Base-by-base conservation (phyloP, 1,140 invertebrate genomes). In the Galleria mellonella region DNA sequence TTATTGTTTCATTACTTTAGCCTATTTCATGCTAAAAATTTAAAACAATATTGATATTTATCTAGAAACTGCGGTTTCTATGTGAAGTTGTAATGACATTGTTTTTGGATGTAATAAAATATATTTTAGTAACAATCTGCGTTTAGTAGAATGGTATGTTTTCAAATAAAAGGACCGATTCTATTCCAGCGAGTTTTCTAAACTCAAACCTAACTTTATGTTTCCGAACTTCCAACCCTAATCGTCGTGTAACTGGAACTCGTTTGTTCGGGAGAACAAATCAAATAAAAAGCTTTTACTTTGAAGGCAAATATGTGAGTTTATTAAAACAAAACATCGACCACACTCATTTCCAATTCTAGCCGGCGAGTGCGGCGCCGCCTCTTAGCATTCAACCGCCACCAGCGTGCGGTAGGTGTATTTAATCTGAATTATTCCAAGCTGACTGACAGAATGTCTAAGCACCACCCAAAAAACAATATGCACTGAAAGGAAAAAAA, bases 371-470 rank as follows among this genome's bases (percentile, higher is more conserved):
- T 52, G 62, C 35, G 57, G 71, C 58, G 54, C 41, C 59, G 51
- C 60, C 68, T 53, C 59, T 76, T 81, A 69, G 47, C 70, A 83
- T 79, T 72, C 74, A 71, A 52, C 43, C 43, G 53, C 52, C 47
- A 59, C 44, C 46, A 51, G 47, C 57, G 60, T 51, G 70, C 68
- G 70, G 71, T 72, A 72, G 76, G 71, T 74, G 71, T 81, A 74
- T 75, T 75, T 81, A 78, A 82, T 81, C 72, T 78, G 69, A 81
- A 81, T 82, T 76, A 82, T 74, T 67, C 67, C 51, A 50, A 62
- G 66, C 65, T 67, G 62, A 79, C 68, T 78, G 78, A 82, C 74
- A 72, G 74, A 75, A 77, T 74, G 64, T 77, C 69, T 76, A 72
- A 78, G 57, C 62, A 64, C 68, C 53, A 69, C 43, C 35, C 59